phyloP scores from a whole-genome alignment of 2,113 vertebrate genomes.

The Aix galericulata region DNA sequence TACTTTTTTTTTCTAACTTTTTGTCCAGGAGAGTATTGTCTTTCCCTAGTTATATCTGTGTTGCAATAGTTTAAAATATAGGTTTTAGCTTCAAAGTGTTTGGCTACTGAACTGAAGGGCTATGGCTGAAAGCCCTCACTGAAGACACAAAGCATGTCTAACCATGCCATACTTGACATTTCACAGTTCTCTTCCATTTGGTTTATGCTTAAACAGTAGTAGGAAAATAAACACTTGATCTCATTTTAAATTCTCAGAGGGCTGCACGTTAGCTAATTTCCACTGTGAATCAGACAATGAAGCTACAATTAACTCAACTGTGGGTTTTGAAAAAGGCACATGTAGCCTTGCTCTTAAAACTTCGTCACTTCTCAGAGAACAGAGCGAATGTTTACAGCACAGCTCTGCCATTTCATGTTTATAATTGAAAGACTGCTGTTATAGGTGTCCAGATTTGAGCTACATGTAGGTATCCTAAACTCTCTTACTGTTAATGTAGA shows the following conservation, averaged over 20 bases:
- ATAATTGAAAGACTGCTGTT: background rate
- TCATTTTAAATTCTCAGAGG: background rate
- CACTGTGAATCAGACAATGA: background rate
- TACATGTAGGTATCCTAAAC: background rate
- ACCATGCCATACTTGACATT: background rate
- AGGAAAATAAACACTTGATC: background rate
- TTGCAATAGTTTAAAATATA: background rate
- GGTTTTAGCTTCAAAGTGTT: background rate
- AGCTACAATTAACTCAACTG: background rate
- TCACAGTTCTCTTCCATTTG: accelerated
- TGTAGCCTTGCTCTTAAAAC: background rate
- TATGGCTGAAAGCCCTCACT: background rate
- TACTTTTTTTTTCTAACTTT: background rate
- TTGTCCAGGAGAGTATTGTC: background rate
- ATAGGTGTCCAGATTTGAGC: background rate
- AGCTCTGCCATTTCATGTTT: background rate
- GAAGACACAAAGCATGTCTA: background rate
- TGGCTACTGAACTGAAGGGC: background rate
- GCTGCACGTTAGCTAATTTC: background rate
- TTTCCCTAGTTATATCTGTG: background rate
- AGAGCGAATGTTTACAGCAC: background rate
- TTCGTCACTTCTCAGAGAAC: background rate
- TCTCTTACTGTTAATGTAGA: background rate
- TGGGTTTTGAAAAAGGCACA: background rate
- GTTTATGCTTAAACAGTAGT: background rate